Base-by-base conservation (phyloP, 2,113 vertebrate genomes). In the Marmota monax region DNA sequence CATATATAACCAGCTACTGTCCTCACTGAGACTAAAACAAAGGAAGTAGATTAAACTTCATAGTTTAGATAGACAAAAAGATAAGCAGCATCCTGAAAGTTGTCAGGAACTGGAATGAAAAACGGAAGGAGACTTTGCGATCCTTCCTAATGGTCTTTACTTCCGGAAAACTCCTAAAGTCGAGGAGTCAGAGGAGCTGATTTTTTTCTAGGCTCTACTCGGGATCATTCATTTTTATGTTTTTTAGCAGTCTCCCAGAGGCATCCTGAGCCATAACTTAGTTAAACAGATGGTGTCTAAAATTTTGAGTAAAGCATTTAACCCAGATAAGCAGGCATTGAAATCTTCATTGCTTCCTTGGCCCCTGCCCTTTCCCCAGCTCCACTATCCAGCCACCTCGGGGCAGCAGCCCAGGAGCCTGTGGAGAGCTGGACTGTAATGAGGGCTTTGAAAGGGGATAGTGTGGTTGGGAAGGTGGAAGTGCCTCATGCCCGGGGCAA, bases 381-480 rank as follows among this genome's bases (percentile, higher is more conserved):
- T 78, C 56, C 18, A 7, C 67, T 23, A 25, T 67, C 6, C 5
- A 17, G 48, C 73, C 65, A 32, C 45, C 10, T 14, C 37, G 72
- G 77, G 70, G 37, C 42, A 32, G 73, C 48, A 53, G 27, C n/a
- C 23, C 61, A 6, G 34, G 67, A 93, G 51, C 58, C 5, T 4
- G 27, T 53, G 58, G 42, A 76, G 51, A 89, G 13, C 39, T 20
- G 14, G 37, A 22, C n/a, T 63, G 45, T 23, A 22, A 29, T 1
- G 10, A 73, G 37, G 56, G 25, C 61, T 87, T 39, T 94, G 96
- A 97, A 96, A 97, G 93, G 5, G 73, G 95, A 84, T 91, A 79
- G 86, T 22, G 2, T 79, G 23, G 32, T 56, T 22, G 79, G 42
- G 74, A 85, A 39, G 74, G 78, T 82, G 82, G 39, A 77, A 70